Percentiles rank a stretch among this genome's conserved stretches.
phyloP scores from a whole-genome alignment of 2,888 invertebrate genomes.

The Oxycera nigricornis region DNA sequence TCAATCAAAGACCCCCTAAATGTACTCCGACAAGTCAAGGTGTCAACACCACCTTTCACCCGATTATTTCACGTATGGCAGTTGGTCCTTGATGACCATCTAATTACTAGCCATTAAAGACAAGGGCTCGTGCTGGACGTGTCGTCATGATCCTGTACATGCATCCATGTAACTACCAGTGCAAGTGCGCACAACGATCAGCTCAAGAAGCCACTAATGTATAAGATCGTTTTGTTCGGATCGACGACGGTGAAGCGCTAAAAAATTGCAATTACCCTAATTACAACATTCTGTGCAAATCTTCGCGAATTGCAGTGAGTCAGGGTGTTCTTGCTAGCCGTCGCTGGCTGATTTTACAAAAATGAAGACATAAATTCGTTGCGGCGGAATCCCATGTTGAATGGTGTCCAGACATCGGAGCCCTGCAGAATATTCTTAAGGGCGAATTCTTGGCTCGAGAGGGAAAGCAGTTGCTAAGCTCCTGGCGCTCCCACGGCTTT shows the following conservation, averaged over 20 bases:
- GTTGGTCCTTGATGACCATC: constrained; percentile 22
- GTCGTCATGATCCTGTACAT: not conserved
- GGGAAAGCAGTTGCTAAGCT: not conserved
- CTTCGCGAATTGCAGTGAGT: not conserved
- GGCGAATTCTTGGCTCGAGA: not conserved
- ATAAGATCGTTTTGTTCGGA: constrained; percentile 10
- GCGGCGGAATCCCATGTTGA: not conserved
- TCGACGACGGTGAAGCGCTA: not conserved
- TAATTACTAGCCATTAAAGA: constrained; percentile 13
- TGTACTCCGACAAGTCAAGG: constrained; percentile 7
- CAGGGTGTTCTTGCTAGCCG: not conserved
- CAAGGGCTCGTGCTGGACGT: not conserved
- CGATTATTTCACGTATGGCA: not conserved
- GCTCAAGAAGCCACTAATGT: not conserved
- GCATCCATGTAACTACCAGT: not conserved
- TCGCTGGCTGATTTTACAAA: not conserved
- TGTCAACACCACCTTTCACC: constrained; percentile 33
- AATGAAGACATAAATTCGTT: constrained; percentile 26
- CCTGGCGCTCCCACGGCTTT: not conserved
- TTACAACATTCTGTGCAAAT: constrained; percentile 27
- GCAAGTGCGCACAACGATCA: not conserved
- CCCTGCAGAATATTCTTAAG: not conserved
- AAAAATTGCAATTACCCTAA: constrained; percentile 13
- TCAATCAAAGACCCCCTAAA: constrained; percentile 13
- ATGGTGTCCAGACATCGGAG: not conserved